phyloP scores from a whole-genome alignment of 2,113 vertebrate species.

The Murina feae region DNA sequence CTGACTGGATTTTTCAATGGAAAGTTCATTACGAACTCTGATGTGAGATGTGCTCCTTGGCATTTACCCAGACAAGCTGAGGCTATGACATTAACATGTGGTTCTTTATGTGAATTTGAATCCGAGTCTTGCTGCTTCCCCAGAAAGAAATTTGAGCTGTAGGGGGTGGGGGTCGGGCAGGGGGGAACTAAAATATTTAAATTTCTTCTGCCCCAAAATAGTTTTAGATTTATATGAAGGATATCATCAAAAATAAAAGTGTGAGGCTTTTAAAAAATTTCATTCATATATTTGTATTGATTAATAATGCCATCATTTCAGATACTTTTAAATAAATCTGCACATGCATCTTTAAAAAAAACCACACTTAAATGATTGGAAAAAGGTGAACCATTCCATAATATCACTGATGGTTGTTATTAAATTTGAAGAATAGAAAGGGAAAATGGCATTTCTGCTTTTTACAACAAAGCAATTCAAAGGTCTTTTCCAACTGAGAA shows the following conservation, averaged over 20 bases:
- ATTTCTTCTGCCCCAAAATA: slow-evolving; percentile 19
- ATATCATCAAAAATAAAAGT: slow-evolving; percentile 8
- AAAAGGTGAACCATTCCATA: slow-evolving; percentile 56
- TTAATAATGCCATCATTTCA: slow-evolving; percentile 35
- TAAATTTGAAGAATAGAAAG: slow-evolving; percentile 29
- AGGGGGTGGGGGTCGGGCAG: no score
- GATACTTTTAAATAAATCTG: slow-evolving; percentile 56
- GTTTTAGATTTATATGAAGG: slow-evolving; percentile 7
- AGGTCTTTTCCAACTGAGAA: slow-evolving; percentile 54
- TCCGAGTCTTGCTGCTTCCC: slow-evolving; percentile 19
- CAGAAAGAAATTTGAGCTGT: slow-evolving; percentile 15
- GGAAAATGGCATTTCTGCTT: slow-evolving; percentile 42
- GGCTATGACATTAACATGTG: slow-evolving; percentile 58
- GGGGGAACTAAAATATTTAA: neutral
- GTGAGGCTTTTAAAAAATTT: neutral
- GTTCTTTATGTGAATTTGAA: slow-evolving; percentile 31
- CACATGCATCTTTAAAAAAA: slow-evolving; percentile 6
- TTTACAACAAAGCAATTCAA: slow-evolving; percentile 64
- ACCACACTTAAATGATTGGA: slow-evolving; percentile 33
- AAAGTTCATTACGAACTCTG: slow-evolving; percentile 48
- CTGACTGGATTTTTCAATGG: slow-evolving; percentile 56
- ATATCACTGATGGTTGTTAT: slow-evolving; percentile 48
- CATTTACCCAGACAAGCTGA: slow-evolving; percentile 65
- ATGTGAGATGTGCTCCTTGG: slow-evolving; percentile 50
- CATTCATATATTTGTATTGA: slow-evolving; percentile 4